Base-by-base conservation (phyloP, 1,140 invertebrate species). In the Condylostylus longicornis region DNA sequence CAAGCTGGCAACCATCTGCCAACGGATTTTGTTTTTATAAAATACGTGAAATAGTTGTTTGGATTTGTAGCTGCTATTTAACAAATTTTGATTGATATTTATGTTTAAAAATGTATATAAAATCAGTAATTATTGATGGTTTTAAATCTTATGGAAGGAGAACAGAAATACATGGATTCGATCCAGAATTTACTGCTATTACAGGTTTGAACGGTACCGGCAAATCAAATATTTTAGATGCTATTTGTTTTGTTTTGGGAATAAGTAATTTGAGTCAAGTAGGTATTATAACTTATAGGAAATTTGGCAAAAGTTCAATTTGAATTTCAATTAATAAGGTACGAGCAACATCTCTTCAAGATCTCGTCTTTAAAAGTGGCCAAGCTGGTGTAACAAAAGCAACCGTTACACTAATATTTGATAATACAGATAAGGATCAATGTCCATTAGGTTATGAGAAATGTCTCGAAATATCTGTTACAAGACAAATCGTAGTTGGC, bases 161-260 rank as follows among this genome's bases (percentile, higher is more conserved):
- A 49, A 89, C 90, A 1, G 87, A 90, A 64, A 79, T 99, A n/a
- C 77, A 77, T 42, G 85, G 79, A 15, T 98, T 98, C 61, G 94
- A 98, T 65, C 74, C 71, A 5, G 74, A 88, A 61, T 98, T 99
- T 57, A 99, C 98, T 55, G 95, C 95, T 8, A 98, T 99, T 32
- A 99, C 95, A 27, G 95, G 95, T 9, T 65, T 98, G 6, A 99
- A 99, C 66, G 95, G 95, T 4, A 93, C 84, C 42, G 95, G 95
- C n/a, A 99, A 99, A 67, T 98, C 91, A 1, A 99, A 99, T 56
- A 91, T 99, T 57, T 68, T 99, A 29, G 95, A 99, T 68, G 78
- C 87, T 9, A 97, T 99, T 63, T 98, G 94, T 63, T 99, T 99
- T 63, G 78, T 98, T 10, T 64, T 99, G 3, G 95, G 95, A 30